phyloP scores from a whole-genome alignment of 1,140 invertebrate species.

The Drosophila aff. region DNA sequence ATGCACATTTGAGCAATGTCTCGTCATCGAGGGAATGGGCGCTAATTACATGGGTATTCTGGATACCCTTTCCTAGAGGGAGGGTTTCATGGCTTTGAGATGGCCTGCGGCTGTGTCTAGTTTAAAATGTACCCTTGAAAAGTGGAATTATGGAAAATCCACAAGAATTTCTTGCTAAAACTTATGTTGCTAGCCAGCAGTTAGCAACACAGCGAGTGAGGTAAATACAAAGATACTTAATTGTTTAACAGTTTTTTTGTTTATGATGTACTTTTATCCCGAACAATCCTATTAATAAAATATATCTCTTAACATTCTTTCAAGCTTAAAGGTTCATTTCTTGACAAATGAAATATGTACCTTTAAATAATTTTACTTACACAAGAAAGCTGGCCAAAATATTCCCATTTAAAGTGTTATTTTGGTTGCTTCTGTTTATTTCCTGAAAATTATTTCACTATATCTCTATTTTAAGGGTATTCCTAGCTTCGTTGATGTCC shows the following conservation, averaged over 20 bases:
- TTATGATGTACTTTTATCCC: neutral
- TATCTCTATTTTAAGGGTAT: constrained; percentile 18
- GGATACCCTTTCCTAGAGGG: constrained; percentile 19
- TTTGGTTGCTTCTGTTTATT: too few species aligned
- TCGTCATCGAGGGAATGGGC: constrained; percentile 16
- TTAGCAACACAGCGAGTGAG: neutral
- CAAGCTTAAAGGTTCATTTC: too few species aligned
- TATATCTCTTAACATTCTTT: too few species aligned
- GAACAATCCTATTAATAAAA: too few species aligned
- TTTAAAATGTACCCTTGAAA: neutral
- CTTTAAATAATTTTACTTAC: too few species aligned
- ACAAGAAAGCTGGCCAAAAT: too few species aligned
- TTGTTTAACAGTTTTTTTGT: neutral
- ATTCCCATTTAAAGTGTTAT: too few species aligned
- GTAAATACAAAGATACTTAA: neutral
- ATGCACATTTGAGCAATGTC: constrained; percentile 62
- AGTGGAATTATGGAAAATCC: neutral
- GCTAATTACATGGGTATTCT: constrained; percentile 55
- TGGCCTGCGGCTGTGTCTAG: neutral
- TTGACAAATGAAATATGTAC: too few species aligned
- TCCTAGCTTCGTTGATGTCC: neutral
- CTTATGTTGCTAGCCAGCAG: too few species aligned
- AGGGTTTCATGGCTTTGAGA: neutral
- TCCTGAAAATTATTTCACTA: too few species aligned
- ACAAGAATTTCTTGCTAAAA: neutral